A percentile compares a stretch with the other conserved stretches of the same genome.
Conservation (phyloP, 1,140 invertebrate species). For the Tetraneura akinire region DNA sequence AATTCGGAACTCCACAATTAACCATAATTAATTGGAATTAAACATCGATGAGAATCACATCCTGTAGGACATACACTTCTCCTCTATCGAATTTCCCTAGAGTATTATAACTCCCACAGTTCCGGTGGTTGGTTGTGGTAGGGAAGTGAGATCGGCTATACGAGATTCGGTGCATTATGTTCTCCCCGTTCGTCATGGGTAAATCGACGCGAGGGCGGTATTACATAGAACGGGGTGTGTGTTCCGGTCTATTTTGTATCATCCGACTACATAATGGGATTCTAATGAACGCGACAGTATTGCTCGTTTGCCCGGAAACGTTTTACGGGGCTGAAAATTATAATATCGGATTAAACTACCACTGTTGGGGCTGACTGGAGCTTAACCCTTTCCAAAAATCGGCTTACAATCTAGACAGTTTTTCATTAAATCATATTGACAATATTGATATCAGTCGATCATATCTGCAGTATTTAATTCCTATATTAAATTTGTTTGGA, state of each 20-base stretch:
- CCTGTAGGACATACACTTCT: background rate
- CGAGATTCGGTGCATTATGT: constrained; percentile 33
- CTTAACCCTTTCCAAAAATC: constrained; percentile 50
- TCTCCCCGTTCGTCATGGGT: background rate
- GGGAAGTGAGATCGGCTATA: background rate
- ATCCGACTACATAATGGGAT: constrained; percentile 41
- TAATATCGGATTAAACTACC: constrained; percentile 50
- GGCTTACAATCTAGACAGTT: background rate
- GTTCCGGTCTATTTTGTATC: constrained; percentile 48
- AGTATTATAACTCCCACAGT: constrained; percentile 23
- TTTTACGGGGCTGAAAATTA: constrained; percentile 41
- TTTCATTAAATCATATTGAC: background rate
- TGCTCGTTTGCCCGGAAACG: constrained; percentile 43
- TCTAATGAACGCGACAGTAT: constrained; percentile 47
- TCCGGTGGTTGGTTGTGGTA: constrained; percentile 11
- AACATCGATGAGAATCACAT: constrained; percentile 35
- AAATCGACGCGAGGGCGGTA: background rate
- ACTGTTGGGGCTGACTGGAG: background rate
- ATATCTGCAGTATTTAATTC: too few relatives aligned
- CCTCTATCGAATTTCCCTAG: constrained; percentile 6
- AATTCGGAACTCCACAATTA: constrained; percentile 24
- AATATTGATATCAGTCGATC: constrained; percentile 22
- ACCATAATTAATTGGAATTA: constrained; percentile 47
- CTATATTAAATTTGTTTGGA: too few relatives aligned
- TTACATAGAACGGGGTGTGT: background rate